Conservation (phyloP, 2,888 invertebrate genomes). For the Orthosia incerta region DNA sequence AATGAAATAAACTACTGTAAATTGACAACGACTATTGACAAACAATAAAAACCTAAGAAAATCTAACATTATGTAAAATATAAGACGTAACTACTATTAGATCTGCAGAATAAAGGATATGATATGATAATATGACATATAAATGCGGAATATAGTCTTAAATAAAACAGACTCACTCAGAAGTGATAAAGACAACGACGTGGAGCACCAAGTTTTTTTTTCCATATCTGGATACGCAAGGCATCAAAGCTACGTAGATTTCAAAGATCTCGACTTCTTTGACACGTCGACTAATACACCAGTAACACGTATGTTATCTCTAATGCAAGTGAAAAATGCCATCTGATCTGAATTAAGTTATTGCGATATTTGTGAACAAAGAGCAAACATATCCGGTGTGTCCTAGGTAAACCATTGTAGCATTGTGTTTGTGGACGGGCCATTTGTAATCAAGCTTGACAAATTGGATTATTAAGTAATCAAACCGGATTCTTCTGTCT, state of each 20-base stretch:
- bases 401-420: constrained; percentile 76
- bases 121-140: too few species aligned
- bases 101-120: background rate
- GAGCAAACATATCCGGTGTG: constrained; percentile 72
- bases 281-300: background rate
- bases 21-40: constrained; percentile 15
- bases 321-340: constrained; percentile 60
- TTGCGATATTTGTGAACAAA: constrained; percentile 73
- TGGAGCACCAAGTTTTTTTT: background rate
- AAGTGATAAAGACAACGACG: background rate
- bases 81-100: background rate
- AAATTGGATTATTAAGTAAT: constrained; percentile 75
- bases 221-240: background rate
- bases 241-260: background rate
- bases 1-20: constrained; percentile 34
- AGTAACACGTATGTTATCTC: constrained; percentile 6
- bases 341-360: constrained; percentile 68
- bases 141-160: background rate
- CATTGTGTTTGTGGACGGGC: constrained; percentile 73
- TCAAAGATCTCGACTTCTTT: constrained; percentile 7
- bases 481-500: constrained; percentile 56
- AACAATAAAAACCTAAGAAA: constrained; percentile 30
- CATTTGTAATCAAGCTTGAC: constrained; percentile 78
- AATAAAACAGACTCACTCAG: background rate
- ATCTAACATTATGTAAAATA: constrained; percentile 5